phyloP scores from a whole-genome alignment of 1,140 invertebrate genomes.

The Aphelenchoides avenae region DNA sequence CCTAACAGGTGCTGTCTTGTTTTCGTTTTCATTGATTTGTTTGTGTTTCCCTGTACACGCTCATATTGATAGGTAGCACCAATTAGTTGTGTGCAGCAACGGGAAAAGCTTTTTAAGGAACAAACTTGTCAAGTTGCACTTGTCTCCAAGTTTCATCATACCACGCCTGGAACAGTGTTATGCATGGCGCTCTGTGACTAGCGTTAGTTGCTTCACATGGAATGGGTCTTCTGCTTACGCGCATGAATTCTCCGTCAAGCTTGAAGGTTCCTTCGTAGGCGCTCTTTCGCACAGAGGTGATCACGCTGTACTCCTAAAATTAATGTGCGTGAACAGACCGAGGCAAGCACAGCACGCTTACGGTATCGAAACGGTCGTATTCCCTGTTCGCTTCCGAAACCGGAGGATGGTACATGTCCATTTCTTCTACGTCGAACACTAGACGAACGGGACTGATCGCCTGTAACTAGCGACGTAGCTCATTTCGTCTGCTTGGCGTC shows the following conservation, averaged over 20 bases:
- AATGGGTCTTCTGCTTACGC: constrained; percentile 8
- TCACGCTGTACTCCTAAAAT: constrained; percentile 23
- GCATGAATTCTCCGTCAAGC: constrained; percentile 21
- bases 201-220: neutral
- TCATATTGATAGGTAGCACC: too few relatives aligned
- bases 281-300: constrained; percentile 24
- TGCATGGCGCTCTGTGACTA: neutral
- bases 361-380: constrained; percentile 20
- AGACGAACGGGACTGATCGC: constrained; percentile 22
- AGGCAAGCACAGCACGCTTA: too few relatives aligned
- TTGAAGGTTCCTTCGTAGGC: constrained; percentile 27
- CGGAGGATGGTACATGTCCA: constrained; percentile 9
- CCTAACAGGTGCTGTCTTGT: too few relatives aligned
- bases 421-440: constrained; percentile 36
- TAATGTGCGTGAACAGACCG: too few relatives aligned
- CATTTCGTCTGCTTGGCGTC: neutral
- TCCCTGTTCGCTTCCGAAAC: constrained; percentile 24
- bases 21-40: too few relatives aligned
- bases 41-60: too few relatives aligned
- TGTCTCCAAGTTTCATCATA: too few relatives aligned
- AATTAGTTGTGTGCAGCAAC: too few relatives aligned
- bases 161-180: too few relatives aligned
- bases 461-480: constrained; percentile 1
- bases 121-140: neutral
- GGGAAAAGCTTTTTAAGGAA: neutral